phyloP scores from a whole-genome alignment of 2,797 vertebrate genomes.

The Eospalax fontanierii region DNA sequence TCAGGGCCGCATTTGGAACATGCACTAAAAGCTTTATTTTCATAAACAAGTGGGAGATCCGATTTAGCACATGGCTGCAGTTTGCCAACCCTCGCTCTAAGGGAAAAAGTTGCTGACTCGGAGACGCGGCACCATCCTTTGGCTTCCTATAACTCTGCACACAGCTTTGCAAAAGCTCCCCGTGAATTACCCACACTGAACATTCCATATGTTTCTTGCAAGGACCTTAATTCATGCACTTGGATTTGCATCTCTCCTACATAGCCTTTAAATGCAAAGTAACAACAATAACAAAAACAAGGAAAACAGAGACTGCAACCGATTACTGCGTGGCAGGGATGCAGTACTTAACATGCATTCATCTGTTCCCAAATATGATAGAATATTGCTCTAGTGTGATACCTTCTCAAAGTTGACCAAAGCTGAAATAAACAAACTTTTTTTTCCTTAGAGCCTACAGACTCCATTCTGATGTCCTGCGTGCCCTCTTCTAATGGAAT shows the following conservation, averaged over 20 bases:
- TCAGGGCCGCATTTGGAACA: neutral
- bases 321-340: neutral
- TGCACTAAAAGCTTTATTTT: slow-evolving; percentile 68
- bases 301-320: slow-evolving; percentile 55
- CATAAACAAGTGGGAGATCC: neutral
- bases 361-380: neutral
- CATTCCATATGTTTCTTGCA: slow-evolving; percentile 81
- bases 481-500: slow-evolving; percentile 83
- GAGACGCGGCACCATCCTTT: neutral
- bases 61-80: neutral
- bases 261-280: slow-evolving; percentile 76
- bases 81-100: neutral
- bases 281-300: slow-evolving; percentile 62
- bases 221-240: slow-evolving; percentile 80
- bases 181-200: slow-evolving; percentile 66
- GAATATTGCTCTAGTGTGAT: slow-evolving; percentile 20
- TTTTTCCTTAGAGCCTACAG: slow-evolving; percentile 60
- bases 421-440: slow-evolving; percentile 56
- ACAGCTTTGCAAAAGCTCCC: slow-evolving; percentile 65
- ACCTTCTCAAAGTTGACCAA: neutral
- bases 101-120: neutral
- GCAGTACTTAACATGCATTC: neutral
- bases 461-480: slow-evolving; percentile 78
- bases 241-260: slow-evolving; percentile 77
- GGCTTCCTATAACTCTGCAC: slow-evolving; percentile 47